Base-by-base conservation (phyloP, 2,113 vertebrate genomes). In the Spheniscus mendiculus region DNA sequence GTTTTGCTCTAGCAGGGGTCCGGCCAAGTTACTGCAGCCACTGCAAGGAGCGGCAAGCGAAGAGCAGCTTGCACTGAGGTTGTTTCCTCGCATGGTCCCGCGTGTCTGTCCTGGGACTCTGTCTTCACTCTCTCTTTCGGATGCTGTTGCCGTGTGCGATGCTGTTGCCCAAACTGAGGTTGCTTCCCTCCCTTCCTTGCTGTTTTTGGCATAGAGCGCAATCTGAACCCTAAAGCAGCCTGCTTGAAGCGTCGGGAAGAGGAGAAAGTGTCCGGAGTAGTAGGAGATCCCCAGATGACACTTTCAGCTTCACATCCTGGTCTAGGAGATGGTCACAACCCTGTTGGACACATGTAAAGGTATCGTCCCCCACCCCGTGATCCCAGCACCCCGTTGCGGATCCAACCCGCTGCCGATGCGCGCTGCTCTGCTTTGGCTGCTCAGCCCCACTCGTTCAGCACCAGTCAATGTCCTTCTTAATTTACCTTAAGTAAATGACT, bases 241-340 rank as follows among this genome's bases (percentile, higher is more conserved):
- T 99, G 99, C 98, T 98, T 99, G 98, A 99, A 99, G 95, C 99
- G 99, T 11, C 98, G 99, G 8, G 99, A 99, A 96, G 99, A 99
- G 78, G 99, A 99, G 98, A 99, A 99, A 86, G 99, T 99, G 93
- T 99, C 99, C 0, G 99, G 99, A 40, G 99, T 99, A 74, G 99
- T 99, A 29, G 99, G 99, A 58, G 99, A 99, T 52, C 98, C 99
- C 83, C 99, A 99, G 97, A 99, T 99, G 99, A 98, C 99, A 81
- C 98, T 99, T 84, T 98, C 99, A 38, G 99, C 99, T 72, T 97
- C 99, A 49, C 99, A 99, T 97, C 98, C 99, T 12, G 98, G 99
- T 95, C 98, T 99, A 78, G 99, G 99, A 72, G 99, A 99, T 11
- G 98, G 99, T 96, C 99, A 99, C 98, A 99, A 99, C 97, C 98